phyloP scores from a whole-genome alignment of 2,888 invertebrate genomes.

The Pseudoips prasinana region DNA sequence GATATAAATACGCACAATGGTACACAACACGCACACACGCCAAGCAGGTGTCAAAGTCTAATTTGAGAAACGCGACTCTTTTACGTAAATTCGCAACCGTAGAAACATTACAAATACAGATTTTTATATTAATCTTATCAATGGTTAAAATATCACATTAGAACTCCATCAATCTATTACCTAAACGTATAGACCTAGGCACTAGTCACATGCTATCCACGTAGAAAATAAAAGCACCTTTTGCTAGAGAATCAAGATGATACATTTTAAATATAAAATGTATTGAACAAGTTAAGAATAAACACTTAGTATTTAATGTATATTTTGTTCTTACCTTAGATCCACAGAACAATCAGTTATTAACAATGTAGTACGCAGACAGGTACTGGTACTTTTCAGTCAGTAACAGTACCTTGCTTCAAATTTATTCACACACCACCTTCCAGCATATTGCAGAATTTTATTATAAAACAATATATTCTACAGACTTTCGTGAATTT shows the following conservation, averaged over 20 bases:
- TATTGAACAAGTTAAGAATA: not conserved
- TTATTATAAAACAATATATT: not conserved
- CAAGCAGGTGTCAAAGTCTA: constrained; percentile 74
- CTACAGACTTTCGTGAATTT: constrained; percentile 2
- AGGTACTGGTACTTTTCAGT: constrained; percentile 36
- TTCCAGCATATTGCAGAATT: constrained; percentile 19
- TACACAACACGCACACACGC: constrained; percentile 49
- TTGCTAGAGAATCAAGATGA: too few species aligned
- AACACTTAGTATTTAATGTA: constrained; percentile 5
- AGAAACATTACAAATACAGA: constrained; percentile 2
- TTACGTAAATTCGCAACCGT: constrained; percentile 34
- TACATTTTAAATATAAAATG: too few species aligned
- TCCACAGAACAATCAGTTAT: constrained; percentile 12
- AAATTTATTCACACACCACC: constrained; percentile 38
- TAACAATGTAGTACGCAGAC: constrained; percentile 26
- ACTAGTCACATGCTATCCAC: constrained; percentile 37
- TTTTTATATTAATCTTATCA: not conserved
- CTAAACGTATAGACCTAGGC: not conserved
- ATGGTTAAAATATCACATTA: not conserved
- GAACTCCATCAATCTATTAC: not conserved
- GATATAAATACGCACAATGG: constrained; percentile 40
- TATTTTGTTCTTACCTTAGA: constrained; percentile 22
- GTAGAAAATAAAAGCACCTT: constrained; percentile 15
- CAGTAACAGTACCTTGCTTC: constrained; percentile 44
- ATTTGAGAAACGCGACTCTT: constrained; percentile 44